These are phyloP conservation scores for Caenorhabditis macrosperma DNA, from an alignment of 2,888 invertebrate species.

Conservation along the genomic window DNA sequence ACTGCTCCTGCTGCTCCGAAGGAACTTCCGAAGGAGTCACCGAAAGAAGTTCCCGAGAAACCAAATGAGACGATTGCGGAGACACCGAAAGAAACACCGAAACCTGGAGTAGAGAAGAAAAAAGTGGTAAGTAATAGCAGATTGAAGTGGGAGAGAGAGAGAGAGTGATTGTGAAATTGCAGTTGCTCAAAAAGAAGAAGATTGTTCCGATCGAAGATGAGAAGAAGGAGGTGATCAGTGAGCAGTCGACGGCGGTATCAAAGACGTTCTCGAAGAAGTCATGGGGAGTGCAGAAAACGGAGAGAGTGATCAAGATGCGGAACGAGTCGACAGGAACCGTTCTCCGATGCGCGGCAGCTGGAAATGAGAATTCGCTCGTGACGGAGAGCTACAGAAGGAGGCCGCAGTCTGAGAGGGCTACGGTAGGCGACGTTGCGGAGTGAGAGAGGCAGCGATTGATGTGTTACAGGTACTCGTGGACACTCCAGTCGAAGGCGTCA, in stretches of 20 bases:
- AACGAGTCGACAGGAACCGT: conserved; percentile 20
- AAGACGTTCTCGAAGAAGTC: conserved; percentile 34
- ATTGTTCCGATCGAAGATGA: conserved; percentile 34
- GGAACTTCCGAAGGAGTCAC: not conserved
- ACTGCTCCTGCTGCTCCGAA: not conserved
- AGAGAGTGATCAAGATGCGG: conserved; percentile 23
- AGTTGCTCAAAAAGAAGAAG: conserved; percentile 46
- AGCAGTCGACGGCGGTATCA: conserved; percentile 30
- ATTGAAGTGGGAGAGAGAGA: not conserved
- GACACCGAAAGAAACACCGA: conserved; percentile 7
- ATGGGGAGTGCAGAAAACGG: conserved; percentile 36
- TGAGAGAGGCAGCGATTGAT: too few species aligned
- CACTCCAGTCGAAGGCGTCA: conserved; percentile 43
- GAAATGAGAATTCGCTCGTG: not conserved
- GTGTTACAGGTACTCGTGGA: conserved; percentile 51
- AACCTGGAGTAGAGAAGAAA: conserved; percentile 38
- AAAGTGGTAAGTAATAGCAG: conserved; percentile 16
- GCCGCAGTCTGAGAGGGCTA: conserved; percentile 41
- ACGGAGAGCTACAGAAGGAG: conserved; percentile 28
- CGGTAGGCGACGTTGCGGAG: conserved; percentile 28
- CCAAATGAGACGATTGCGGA: not conserved
- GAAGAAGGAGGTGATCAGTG: conserved; percentile 22
- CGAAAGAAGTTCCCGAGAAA: conserved; percentile 6
- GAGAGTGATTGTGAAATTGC: conserved; percentile 3
- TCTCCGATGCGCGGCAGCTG: conserved; percentile 18